Evolutionary conservation across 2,113 vertebrate species (phyloP).

Genomic region (Leptobrachium leishanense): DNA sequence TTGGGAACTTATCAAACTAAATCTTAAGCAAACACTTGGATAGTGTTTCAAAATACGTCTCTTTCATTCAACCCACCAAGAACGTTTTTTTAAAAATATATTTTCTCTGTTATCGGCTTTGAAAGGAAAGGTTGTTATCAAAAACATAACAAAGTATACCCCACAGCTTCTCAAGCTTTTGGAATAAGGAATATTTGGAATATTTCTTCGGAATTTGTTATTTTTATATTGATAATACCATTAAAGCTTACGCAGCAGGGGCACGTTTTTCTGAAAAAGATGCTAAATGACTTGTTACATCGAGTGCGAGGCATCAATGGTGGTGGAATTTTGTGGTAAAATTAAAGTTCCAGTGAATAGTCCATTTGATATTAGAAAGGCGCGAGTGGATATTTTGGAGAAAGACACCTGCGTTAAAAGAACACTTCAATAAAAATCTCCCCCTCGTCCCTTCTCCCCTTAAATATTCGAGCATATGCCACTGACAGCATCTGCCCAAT

Average conservation of each 20-base stretch:
- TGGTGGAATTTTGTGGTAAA: not conserved
- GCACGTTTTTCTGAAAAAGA: not conserved
- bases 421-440: too few relatives aligned
- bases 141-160: conserved; percentile 4
- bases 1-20: conserved; percentile 9
- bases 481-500: too few relatives aligned
- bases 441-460: too few relatives aligned
- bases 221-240: conserved; percentile 2
- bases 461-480: too few relatives aligned
- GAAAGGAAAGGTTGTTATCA: conserved; percentile 28
- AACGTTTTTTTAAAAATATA: conserved; percentile 3
- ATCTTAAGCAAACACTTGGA: conserved; percentile 4
- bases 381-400: too few relatives aligned
- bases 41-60: not conserved
- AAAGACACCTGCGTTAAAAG: too few relatives aligned
- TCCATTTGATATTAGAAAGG: too few relatives aligned
- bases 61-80: conserved; percentile 1
- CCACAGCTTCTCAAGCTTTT: not conserved
- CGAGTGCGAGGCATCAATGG: not conserved
- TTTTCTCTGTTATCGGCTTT: conserved; percentile 14
- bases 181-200: not conserved
- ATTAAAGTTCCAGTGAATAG: too few relatives aligned
- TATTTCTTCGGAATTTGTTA: not conserved
- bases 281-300: not conserved
- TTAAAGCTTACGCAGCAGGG: not conserved